Percentiles rank a stretch among this genome's conserved stretches.
phyloP scores from a whole-genome alignment of 2,797 vertebrate species.

The Antennarius maculatus region DNA sequence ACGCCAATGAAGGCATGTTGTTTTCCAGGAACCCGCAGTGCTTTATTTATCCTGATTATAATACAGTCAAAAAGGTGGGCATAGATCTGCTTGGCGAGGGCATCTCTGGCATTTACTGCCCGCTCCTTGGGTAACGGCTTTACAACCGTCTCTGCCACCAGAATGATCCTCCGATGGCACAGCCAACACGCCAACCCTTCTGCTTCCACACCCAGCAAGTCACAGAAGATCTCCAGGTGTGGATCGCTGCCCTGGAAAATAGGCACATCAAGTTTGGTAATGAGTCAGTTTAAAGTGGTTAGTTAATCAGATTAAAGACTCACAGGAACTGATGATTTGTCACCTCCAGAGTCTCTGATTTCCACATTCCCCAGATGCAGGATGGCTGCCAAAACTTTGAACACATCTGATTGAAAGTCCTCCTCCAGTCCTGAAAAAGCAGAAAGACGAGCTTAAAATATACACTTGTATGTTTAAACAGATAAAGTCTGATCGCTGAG shows the following conservation, averaged over 20 bases:
- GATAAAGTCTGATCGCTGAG: not conserved
- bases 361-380: conserved; percentile 94
- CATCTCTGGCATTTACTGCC: conserved; percentile 89
- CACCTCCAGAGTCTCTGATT: conserved; percentile 83
- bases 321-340: conserved; percentile 89
- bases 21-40: conserved; percentile 88
- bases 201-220: conserved; percentile 83
- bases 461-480: not conserved
- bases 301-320: conserved; percentile 55
- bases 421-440: conserved; percentile 84
- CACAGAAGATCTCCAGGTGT: conserved; percentile 88
- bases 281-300: not conserved
- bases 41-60: conserved; percentile 90
- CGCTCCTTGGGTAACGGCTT: conserved; percentile 88
- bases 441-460: not conserved
- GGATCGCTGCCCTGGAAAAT: conserved; percentile 80
- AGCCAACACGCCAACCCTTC: conserved; percentile 86
- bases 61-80: conserved; percentile 92
- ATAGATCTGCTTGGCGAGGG: conserved; percentile 95
- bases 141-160: conserved; percentile 87
- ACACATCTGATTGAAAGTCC: conserved; percentile 91
- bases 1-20: conserved; percentile 97
- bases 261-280: not conserved
- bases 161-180: conserved; percentile 89
- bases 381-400: conserved; percentile 91